A percentile compares a stretch with the other conserved stretches of the same genome.
Evolutionary conservation across 2,797 vertebrate species (phyloP).

Genomic region (Holocentrus rufus): DNA sequence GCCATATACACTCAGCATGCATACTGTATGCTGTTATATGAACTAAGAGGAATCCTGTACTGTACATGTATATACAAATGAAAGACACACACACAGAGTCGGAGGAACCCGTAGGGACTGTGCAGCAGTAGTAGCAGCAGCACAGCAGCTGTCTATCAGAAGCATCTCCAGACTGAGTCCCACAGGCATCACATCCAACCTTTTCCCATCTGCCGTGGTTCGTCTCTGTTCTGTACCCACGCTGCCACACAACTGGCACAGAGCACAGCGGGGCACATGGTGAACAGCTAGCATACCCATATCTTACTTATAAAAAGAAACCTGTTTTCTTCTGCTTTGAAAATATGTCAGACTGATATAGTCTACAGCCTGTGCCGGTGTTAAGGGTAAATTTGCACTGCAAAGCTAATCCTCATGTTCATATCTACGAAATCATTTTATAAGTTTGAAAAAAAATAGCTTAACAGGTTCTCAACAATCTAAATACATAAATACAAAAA

Average conservation of each 20-base stretch:
- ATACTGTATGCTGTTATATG: conserved; percentile 5
- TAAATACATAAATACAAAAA: too few relatives aligned
- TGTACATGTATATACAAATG: conserved; percentile 7
- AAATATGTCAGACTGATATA: conserved; percentile 1
- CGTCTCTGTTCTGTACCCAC: conserved; percentile 37
- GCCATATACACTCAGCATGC: background rate
- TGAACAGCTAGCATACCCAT: conserved; percentile 25
- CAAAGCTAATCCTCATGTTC: too few relatives aligned
- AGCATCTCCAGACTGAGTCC: conserved; percentile 48
- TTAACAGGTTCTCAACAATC: too few relatives aligned
- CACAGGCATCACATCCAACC: conserved; percentile 47
- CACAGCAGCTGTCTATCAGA: conserved; percentile 54
- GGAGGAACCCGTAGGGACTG: conserved; percentile 12
- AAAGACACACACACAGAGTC: conserved; percentile 1
- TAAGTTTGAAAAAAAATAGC: too few relatives aligned
- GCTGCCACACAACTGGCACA: conserved; percentile 7
- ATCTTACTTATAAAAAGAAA: conserved; percentile 26
- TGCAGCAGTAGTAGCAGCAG: conserved; percentile 14
- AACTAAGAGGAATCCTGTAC: conserved; percentile 28
- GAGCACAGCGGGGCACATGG: background rate
- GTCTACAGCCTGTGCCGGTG: background rate
- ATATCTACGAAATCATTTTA: too few relatives aligned
- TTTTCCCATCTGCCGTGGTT: conserved; percentile 42
- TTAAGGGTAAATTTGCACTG: too few relatives aligned
- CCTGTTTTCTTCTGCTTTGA: conserved; percentile 24